Evolutionary conservation across 2,797 vertebrate species (phyloP), one percentile per base, ranked within the genome.

Genomic region (Gallinago stenura): DNA sequence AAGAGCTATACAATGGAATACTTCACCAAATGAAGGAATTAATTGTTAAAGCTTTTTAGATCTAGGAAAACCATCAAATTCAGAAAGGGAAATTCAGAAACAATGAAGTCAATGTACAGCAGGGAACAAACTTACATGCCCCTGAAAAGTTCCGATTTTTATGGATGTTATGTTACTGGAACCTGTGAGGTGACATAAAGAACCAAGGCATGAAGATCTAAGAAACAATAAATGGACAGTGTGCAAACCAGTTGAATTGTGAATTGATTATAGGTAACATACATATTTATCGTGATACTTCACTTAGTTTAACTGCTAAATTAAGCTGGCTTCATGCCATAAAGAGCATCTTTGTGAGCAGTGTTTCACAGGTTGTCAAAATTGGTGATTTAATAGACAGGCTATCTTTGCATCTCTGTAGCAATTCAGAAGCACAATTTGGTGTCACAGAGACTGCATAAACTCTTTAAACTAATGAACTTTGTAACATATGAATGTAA

Each of bases 401-500:
- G 43, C 9, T 26, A 37, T 65, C 57, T 65, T 85, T 83, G 72
- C 37, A 76, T 41, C 62, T 90, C 21, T 62, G 37, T 71, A 71
- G 43, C 30, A 30, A 54, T 85, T 72, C 61, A 76, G 80, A 81
- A 35, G n/a, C 68, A 84, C 48, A 70, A 66, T 91, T 87, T 79
- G 33, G 51, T 88, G 66, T 80, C 18, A 22, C 6, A 83, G 71
- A 62, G 33, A 37, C 51, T 46, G 43, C 25, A 10, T 83, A 91
- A 91, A 21, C 62, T 89, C 69, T 89, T 57, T 83, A 75, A 94
- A 83, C n/a, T 62, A 91, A 90, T 80, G 41, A 93, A 96, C 69
- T 94, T 93, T 28, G 46, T 72, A 84, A 25, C 14, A 33, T 68
- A 51, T 41, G 48, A 76, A 83, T 87, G 30, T 79, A 70, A 76